Percentiles rank a stretch among this genome's conserved stretches.
These are phyloP conservation scores for Apis dorsata DNA, from an alignment of 1,140 invertebrate genomes.

Conservation along the genomic window DNA sequence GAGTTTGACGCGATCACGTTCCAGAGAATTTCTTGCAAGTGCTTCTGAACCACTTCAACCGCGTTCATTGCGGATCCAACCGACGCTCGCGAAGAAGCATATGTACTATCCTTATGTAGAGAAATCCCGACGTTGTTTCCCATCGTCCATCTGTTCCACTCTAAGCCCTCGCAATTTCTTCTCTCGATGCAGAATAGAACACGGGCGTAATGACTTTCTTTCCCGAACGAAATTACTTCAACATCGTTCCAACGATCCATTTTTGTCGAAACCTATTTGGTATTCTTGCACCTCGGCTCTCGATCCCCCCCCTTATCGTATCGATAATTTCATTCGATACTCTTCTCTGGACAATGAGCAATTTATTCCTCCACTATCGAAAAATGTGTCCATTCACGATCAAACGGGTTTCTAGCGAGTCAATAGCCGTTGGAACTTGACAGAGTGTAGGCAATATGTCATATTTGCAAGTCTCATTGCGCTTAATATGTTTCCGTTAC, in stretches of 20 bases:
- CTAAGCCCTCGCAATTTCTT: constrained; percentile 15
- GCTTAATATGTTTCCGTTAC: not conserved
- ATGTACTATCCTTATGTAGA: not conserved
- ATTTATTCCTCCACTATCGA: not conserved
- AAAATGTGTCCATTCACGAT: not conserved
- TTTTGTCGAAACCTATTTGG: not conserved
- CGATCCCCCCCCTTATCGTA: too few relatives aligned
- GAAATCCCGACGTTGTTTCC: constrained; percentile 20
- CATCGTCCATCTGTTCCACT: constrained; percentile 45
- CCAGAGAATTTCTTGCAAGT: constrained; percentile 13
- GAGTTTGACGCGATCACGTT: constrained; percentile 25
- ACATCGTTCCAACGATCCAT: not conserved
- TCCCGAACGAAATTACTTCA: not conserved
- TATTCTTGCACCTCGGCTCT: not conserved
- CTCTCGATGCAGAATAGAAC: constrained; percentile 1
- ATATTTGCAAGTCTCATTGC: constrained; percentile 8
- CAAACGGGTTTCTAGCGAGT: not conserved
- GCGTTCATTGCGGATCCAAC: constrained; percentile 4
- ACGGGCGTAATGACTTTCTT: constrained; percentile 34
- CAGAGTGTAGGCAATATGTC: not conserved
- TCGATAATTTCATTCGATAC: not conserved
- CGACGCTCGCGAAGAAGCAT: not conserved
- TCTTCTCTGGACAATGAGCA: not conserved
- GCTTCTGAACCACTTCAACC: not conserved
- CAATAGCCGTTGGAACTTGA: not conserved